Conservation (phyloP, 2,888 invertebrate species). For the Aphodius granarius region DNA sequence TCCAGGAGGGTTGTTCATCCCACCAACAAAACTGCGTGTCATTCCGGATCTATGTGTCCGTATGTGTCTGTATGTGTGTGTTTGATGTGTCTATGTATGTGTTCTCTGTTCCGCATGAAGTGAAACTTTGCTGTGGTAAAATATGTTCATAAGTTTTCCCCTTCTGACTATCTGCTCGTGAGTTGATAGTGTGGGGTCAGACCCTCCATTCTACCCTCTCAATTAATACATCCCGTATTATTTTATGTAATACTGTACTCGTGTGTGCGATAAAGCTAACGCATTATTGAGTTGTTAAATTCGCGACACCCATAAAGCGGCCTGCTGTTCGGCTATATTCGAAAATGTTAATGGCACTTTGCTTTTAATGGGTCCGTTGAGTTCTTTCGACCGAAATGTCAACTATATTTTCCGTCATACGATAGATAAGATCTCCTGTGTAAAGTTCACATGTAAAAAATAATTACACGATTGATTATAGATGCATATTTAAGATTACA, state of each 20-base stretch:
- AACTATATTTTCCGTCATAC: background rate
- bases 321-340: constrained; percentile 4
- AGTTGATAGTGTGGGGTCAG: constrained; percentile 9
- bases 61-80: background rate
- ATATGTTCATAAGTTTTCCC: background rate
- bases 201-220: constrained; percentile 16
- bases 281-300: constrained; percentile 28
- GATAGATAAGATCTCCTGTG: background rate
- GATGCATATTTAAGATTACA: background rate
- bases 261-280: constrained; percentile 25
- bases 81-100: background rate
- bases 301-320: constrained; percentile 24
- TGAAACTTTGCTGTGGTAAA: background rate
- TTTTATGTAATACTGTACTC: constrained; percentile 25
- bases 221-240: constrained; percentile 26
- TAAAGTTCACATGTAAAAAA: background rate
- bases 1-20: background rate
- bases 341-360: constrained; percentile 21
- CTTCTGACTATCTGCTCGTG: constrained; percentile 18
- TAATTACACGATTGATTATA: background rate
- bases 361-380: background rate
- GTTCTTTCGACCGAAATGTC: background rate
- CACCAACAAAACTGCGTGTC: background rate
- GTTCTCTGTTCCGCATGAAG: background rate
- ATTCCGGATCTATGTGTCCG: background rate